Conservation (phyloP, 2,113 vertebrate species). For the Haliaeetus leucogaster region DNA sequence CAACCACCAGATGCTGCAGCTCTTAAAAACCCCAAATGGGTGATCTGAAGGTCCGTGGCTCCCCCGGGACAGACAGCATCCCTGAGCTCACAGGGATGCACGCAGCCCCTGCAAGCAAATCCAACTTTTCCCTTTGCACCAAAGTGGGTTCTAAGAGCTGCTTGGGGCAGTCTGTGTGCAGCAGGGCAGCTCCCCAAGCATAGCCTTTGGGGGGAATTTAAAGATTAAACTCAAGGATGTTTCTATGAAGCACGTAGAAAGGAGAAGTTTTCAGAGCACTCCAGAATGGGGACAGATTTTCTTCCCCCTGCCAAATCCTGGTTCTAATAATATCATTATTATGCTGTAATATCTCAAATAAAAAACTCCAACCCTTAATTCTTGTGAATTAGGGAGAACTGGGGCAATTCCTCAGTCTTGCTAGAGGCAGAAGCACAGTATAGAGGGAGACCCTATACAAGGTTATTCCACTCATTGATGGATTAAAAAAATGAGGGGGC, state of each 20-base stretch:
- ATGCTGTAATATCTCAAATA: neutral
- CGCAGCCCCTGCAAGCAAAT: fast-evolving
- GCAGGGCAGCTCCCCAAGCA: neutral
- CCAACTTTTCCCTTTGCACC: fast-evolving
- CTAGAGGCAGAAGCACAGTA: neutral
- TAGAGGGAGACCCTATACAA: neutral
- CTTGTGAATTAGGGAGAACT: neutral
- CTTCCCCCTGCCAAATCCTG: neutral
- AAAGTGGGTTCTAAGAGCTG: fast-evolving
- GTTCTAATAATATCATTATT: neutral
- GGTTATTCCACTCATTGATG: neutral
- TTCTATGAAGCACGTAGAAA: neutral
- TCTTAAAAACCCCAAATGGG: neutral
- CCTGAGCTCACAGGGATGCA: fast-evolving
- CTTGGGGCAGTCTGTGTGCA: fast-evolving
- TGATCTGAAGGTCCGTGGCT: neutral
- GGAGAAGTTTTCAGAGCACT: neutral
- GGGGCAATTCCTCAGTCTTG: neutral
- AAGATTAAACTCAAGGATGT: neutral
- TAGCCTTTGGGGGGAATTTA: neutral
- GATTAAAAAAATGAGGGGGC: neutral
- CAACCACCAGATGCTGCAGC: neutral
- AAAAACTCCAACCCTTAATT: neutral
- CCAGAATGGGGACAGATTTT: neutral
- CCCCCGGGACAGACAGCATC: too few species aligned